Conservation (phyloP, 2,888 invertebrate species). For the Apantesis nais region DNA sequence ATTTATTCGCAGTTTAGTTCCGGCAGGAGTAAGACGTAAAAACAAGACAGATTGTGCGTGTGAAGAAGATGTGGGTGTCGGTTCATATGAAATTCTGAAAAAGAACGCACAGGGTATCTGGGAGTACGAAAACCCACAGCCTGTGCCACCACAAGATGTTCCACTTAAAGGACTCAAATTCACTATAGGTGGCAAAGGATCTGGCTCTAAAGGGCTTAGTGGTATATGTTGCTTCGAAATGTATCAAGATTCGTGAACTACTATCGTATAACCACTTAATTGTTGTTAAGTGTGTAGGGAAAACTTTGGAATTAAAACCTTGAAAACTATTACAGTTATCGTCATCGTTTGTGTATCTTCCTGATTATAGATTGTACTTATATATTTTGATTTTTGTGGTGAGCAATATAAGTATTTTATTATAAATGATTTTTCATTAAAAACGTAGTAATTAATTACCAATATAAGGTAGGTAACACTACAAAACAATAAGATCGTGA, state of each 20-base stretch:
- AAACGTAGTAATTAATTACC: not conserved
- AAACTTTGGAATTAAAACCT: not conserved
- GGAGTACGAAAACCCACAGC: not conserved
- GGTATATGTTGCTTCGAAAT: conserved; percentile 61
- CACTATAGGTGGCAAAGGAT: conserved; percentile 56
- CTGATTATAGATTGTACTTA: not conserved
- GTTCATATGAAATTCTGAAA: conserved; percentile 1
- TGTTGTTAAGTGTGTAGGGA: not conserved
- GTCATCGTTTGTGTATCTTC: conserved; percentile 4
- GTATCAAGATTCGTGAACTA: conserved; percentile 23
- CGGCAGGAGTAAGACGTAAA: not conserved
- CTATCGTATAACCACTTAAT: not conserved
- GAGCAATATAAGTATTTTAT: not conserved
- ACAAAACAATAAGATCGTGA: not conserved
- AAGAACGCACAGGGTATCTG: not conserved
- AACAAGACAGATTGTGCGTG: conserved; percentile 43
- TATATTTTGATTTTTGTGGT: conserved; percentile 1
- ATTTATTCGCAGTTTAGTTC: conserved; percentile 21
- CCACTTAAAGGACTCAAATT: conserved; percentile 1
- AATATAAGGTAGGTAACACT: not conserved
- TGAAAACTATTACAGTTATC: not conserved
- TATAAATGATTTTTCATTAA: not conserved
- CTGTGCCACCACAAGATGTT: not conserved
- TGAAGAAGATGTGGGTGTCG: conserved; percentile 39
- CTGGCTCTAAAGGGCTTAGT: conserved; percentile 58